Conservation (phyloP, 2,113 vertebrate genomes). For the Lethenteron camtschaticum region DNA sequence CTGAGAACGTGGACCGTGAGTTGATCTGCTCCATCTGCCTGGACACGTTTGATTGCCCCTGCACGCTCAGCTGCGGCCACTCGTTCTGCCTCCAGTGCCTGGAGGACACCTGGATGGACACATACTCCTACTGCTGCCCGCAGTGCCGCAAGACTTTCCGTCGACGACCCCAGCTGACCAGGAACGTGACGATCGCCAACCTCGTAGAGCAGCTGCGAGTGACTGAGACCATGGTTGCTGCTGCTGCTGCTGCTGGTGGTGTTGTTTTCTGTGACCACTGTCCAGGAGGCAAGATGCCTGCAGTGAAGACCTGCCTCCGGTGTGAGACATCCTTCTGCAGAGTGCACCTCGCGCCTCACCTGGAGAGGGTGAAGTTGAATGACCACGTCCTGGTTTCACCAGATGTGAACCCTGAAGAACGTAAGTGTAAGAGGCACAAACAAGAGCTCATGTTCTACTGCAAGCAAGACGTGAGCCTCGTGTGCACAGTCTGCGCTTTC, state of each 20-base stretch:
- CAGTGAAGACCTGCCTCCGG: slow-evolving; percentile 8
- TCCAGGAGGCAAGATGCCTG: background rate
- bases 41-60: no score
- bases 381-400: slow-evolving; percentile 6
- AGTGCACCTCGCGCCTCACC: slow-evolving; percentile 4
- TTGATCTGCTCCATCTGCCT: no score
- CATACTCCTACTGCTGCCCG: no score
- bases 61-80: no score
- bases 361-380: background rate
- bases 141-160: no score
- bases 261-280: slow-evolving; percentile 9
- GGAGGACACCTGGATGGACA: no score
- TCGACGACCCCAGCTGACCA: no score
- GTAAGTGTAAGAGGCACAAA: slow-evolving; percentile 5
- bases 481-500: slow-evolving; percentile 7
- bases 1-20: no score
- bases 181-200: no score
- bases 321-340: slow-evolving; percentile 9
- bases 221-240: no score
- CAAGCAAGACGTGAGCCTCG: background rate
- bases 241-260: background rate
- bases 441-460: slow-evolving; percentile 8
- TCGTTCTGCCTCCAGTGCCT: no score
- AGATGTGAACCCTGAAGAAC: background rate
- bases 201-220: no score